phyloP scores from a whole-genome alignment of 64 coral and sea anemone species.

The Montipora efflorescens region DNA sequence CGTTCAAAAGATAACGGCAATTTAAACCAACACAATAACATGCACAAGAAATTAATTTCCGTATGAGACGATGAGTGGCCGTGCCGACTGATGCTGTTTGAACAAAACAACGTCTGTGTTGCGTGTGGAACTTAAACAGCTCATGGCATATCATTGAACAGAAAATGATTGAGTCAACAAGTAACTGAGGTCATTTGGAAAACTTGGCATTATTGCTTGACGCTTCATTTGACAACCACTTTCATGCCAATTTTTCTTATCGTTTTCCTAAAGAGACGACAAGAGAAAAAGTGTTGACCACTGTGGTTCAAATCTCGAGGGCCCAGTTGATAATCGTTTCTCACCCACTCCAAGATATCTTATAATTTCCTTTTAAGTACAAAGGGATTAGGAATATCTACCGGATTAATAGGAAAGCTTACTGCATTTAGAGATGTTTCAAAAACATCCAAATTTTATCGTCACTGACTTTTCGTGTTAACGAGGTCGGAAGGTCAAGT shows the following conservation, averaged over 20 bases:
- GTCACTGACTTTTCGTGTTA: background rate
- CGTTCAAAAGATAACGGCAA: constrained; percentile 36
- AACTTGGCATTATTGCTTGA: background rate
- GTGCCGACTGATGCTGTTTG: background rate
- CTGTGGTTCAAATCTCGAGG: background rate
- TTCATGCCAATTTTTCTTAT: too few relatives aligned
- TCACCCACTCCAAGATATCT: constrained; percentile 3
- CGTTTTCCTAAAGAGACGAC: too few relatives aligned
- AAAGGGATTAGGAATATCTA: background rate
- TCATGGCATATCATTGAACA: background rate
- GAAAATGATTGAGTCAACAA: background rate
- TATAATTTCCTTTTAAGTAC: background rate
- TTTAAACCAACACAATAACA: constrained; percentile 24
- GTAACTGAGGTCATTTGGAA: background rate
- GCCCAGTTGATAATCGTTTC: background rate
- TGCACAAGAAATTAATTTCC: constrained; percentile 41
- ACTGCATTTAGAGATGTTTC: background rate
- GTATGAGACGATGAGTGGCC: constrained; percentile 4
- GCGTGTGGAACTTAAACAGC: background rate
- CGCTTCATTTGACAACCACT: background rate
- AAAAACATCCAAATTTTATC: background rate
- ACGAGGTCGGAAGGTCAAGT: background rate
- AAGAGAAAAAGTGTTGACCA: background rate
- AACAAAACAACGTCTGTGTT: background rate
- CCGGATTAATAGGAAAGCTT: background rate